phyloP scores from a whole-genome alignment of 2,113 vertebrate genomes.

The Regulus satrapa region DNA sequence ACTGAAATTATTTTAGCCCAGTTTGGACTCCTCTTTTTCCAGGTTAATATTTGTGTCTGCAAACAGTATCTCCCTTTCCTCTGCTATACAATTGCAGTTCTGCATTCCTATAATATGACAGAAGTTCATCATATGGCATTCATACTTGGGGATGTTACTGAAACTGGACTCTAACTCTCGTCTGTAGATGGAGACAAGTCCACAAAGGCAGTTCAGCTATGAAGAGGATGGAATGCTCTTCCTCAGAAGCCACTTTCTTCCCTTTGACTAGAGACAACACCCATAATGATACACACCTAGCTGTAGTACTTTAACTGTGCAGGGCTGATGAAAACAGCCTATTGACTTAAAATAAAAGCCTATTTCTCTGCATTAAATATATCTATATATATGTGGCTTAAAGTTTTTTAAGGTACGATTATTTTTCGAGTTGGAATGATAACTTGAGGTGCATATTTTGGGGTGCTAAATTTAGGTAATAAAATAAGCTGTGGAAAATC shows the following conservation, averaged over 20 bases:
- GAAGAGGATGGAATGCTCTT: not conserved
- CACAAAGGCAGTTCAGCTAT: not conserved
- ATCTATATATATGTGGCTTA: not conserved
- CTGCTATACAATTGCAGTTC: not conserved
- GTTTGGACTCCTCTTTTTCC: not conserved
- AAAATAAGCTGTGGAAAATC: not conserved
- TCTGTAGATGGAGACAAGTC: not conserved
- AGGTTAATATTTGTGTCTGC: not conserved
- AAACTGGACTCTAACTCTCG: rapidly evolving
- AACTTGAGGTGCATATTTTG: not conserved
- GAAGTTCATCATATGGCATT: not conserved
- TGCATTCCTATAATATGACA: not conserved
- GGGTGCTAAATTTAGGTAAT: not conserved
- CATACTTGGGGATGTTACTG: not conserved
- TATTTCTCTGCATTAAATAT: not conserved
- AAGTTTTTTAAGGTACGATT: not conserved
- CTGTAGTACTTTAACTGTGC: not conserved
- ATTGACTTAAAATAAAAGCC: not conserved
- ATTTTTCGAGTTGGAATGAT: not conserved
- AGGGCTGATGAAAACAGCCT: not conserved
- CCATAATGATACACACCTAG: not conserved
- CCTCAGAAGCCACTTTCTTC: not conserved
- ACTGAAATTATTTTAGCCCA: not conserved
- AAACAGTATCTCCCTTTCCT: not conserved
- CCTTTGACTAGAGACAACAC: not conserved